These are phyloP conservation scores for Mylabris phalerata DNA, from an alignment of 1,140 invertebrate species.

Conservation along the genomic window DNA sequence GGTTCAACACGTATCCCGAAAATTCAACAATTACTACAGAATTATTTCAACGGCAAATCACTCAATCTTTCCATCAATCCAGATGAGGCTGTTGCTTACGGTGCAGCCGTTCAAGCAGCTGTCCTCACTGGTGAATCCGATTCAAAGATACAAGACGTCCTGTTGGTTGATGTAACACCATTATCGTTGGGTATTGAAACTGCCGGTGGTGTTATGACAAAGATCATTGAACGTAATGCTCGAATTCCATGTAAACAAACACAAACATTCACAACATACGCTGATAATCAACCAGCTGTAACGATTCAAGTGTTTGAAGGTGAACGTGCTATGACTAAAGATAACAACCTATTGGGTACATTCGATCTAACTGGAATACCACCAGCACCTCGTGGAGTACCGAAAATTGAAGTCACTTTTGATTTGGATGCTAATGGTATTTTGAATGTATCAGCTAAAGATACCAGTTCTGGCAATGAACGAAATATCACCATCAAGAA, in stretches of 20 bases:
- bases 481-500: constrained; percentile 76
- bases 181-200: constrained; percentile 51
- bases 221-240: constrained; percentile 56
- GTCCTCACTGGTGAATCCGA: constrained; percentile 44
- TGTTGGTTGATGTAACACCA: constrained; percentile 50
- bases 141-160: constrained; percentile 47
- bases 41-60: constrained; percentile 61
- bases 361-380: constrained; percentile 69
- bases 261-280: constrained; percentile 55
- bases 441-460: constrained; percentile 55
- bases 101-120: constrained; percentile 58
- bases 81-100: constrained; percentile 66
- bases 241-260: constrained; percentile 60
- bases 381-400: constrained; percentile 68
- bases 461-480: constrained; percentile 45
- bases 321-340: constrained; percentile 47
- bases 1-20: constrained; percentile 62
- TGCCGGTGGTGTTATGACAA: constrained; percentile 57
- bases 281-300: constrained; percentile 64
- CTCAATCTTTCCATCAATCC: constrained; percentile 58
- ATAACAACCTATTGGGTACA: constrained; percentile 61
- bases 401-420: constrained; percentile 36
- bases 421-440: constrained; percentile 66
- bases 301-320: constrained; percentile 52
- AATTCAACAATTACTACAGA: constrained; percentile 57